Evolutionary conservation across 2,113 vertebrate genomes (phyloP).

Genomic region (Mola mola): DNA sequence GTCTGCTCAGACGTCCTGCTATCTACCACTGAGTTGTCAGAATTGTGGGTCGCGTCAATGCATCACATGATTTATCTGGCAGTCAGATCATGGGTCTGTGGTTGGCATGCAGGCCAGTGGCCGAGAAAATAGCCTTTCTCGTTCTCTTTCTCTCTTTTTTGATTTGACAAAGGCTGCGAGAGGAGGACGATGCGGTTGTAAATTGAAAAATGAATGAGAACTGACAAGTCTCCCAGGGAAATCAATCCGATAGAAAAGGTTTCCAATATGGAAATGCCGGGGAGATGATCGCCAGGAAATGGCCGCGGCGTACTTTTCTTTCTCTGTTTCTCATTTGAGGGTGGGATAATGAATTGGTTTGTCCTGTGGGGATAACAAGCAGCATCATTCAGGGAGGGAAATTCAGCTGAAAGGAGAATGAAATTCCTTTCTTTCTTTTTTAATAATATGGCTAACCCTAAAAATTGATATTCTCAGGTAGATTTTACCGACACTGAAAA

Average conservation of each 20-base stretch:
- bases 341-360: constrained; percentile 62
- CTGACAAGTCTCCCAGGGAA: constrained; percentile 71
- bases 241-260: constrained; percentile 70
- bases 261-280: constrained; percentile 69
- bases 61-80: constrained; percentile 70
- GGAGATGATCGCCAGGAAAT: constrained; percentile 75
- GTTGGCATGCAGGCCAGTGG: constrained; percentile 39
- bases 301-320: constrained; percentile 36
- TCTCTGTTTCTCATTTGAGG: constrained; percentile 52
- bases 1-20: constrained; percentile 22
- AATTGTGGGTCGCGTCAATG: constrained; percentile 59
- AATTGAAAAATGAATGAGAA: constrained; percentile 79
- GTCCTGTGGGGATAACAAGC: constrained; percentile 40
- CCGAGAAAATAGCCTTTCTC: constrained; percentile 50
- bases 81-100: constrained; percentile 53
- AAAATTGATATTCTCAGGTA: too few relatives aligned
- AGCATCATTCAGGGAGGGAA: constrained; percentile 16
- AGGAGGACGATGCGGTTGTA: constrained; percentile 61
- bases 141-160: constrained; percentile 36
- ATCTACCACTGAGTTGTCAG: constrained; percentile 67
- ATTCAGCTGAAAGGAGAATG: constrained; percentile 33
- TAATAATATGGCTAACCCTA: too few relatives aligned
- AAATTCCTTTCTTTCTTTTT: constrained; percentile 25
- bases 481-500: too few relatives aligned
- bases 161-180: constrained; percentile 56